Base-by-base conservation (phyloP, 2,113 vertebrate species). In the Oophaga pumilio region DNA sequence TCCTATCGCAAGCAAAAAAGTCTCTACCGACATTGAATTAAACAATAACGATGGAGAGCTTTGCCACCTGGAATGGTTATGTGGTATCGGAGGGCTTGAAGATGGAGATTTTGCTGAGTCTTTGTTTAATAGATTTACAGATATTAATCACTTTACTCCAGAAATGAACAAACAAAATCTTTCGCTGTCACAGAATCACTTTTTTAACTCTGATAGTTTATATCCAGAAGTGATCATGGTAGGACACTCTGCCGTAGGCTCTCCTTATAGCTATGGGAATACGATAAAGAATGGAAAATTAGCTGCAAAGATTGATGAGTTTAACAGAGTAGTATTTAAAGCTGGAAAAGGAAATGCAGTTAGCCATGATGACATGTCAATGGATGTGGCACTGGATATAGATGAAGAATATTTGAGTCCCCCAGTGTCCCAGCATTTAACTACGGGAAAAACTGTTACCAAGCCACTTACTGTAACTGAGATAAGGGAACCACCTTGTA, bases 271-370 rank as follows among this genome's bases (percentile, higher is more conserved):
- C 77, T 89, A 86, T 83, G 92, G 91, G 87, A 93, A 84, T 86
- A 93, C 80, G 73, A 92, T 87, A 89, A 96, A 91, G 89, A 98
- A 98, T 91, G 94, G 96, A 91, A 96, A 90, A 60, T 92, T 99
- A 89, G 97, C 97, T 89, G 93, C 94, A 89, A 98, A 98, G 94
- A 98, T 95, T 1, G 96, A 97, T 64, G 97, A 98, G 92, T 98
- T 99, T 91, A 99, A 99, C 91, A 94, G 97, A 82, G 95, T 94
- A 73, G 94, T 99, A 14, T 99, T 99, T 92, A 97, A 98, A 89
- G 96, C 96, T 59, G 97, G 95, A 87, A 97, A 95, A 95, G 64
- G 91, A 66, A 92, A 85, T 74, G 90, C 17, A 33, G 79, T 88
- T 78, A 8, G 87, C 84, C 88, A 8, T 68, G 56, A 11, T 68